Conservation (phyloP, 2,113 vertebrate genomes). For the Cranoglanis bouderius region DNA sequence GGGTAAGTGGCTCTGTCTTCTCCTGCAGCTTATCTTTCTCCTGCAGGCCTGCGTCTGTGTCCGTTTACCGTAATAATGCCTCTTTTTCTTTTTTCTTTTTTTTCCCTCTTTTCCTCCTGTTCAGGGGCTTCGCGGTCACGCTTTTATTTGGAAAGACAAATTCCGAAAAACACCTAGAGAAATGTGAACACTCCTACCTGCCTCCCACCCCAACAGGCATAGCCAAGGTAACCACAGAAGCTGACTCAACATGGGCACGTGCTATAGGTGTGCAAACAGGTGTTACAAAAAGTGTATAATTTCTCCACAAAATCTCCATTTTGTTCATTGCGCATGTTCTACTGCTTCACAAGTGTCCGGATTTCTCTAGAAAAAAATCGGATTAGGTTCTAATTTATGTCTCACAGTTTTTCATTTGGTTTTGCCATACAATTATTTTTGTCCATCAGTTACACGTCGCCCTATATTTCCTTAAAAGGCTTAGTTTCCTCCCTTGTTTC, state of each 20-base stretch:
- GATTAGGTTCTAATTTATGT: not conserved
- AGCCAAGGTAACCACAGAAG: slow-evolving; percentile 79
- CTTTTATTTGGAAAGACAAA: slow-evolving; percentile 97
- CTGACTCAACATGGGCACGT: not conserved
- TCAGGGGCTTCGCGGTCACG: slow-evolving; percentile 89
- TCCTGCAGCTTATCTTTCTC: not conserved
- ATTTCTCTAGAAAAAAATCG: not conserved
- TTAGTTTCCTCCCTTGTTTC: not conserved
- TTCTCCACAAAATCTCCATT: no score
- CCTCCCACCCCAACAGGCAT: slow-evolving; percentile 85
- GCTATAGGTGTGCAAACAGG: not conserved
- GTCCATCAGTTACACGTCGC: not conserved
- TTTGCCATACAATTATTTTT: not conserved
- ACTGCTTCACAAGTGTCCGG: not conserved
- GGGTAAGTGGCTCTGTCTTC: slow-evolving; percentile 82
- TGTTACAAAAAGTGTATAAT: no score
- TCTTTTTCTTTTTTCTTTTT: not conserved
- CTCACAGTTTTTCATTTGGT: not conserved
- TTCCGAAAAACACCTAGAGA: slow-evolving; percentile 94
- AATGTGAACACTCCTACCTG: slow-evolving; percentile 93
- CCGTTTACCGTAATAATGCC: not conserved
- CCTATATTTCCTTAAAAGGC: no score
- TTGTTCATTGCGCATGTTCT: no score
- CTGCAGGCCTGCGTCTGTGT: not conserved
- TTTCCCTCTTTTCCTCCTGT: slow-evolving; percentile 39